Evolutionary conservation across 2,888 invertebrate species (phyloP).

Genomic region (Troides aeacus): DNA sequence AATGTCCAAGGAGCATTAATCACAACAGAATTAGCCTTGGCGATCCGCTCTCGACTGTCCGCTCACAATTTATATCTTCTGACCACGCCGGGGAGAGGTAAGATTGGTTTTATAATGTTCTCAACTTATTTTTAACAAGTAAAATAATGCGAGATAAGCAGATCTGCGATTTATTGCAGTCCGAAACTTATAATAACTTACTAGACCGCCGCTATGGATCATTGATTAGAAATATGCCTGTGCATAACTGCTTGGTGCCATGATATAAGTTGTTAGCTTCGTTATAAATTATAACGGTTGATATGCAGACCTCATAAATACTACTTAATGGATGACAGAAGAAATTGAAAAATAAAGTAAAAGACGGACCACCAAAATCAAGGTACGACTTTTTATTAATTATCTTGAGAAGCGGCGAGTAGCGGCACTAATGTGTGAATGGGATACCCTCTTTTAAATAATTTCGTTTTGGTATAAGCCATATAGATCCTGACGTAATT

Average conservation of each 20-base stretch:
- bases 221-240: too few species aligned
- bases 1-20: conserved; percentile 77
- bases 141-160: conserved; percentile 37
- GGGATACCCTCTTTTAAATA: conserved; percentile 66
- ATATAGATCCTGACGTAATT: conserved; percentile 73
- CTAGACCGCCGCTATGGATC: too few species aligned
- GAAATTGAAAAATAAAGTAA: conserved; percentile 58
- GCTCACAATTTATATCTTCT: conserved; percentile 66
- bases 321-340: conserved; percentile 72
- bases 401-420: conserved; percentile 66
- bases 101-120: conserved; percentile 37
- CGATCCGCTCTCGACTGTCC: conserved; percentile 76
- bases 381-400: conserved; percentile 71
- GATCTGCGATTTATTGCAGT: conserved; percentile 19
- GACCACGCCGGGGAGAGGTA: conserved; percentile 34
- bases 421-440: conserved; percentile 76
- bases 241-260: not conserved
- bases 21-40: conserved; percentile 79
- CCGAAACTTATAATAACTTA: not conserved
- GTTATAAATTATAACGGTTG: conserved; percentile 34
- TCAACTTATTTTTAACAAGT: conserved; percentile 37
- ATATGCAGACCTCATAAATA: conserved; percentile 78
- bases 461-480: conserved; percentile 72
- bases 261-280: not conserved
- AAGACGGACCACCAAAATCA: conserved; percentile 38